Evolutionary conservation across 2,888 invertebrate species (phyloP).

Genomic region (Parascotia fuliginaria): DNA sequence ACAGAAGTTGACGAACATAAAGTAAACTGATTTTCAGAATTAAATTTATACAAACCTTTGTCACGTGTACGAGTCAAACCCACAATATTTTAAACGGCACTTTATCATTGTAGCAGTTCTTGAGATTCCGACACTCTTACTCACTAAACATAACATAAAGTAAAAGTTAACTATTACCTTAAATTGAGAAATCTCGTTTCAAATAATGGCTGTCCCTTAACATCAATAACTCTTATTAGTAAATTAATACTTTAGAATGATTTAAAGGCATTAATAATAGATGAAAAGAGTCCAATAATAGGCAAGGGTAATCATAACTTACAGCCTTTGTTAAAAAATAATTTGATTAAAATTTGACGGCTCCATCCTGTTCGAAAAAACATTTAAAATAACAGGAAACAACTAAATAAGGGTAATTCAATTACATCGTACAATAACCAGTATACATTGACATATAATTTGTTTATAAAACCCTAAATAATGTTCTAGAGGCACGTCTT

Average conservation of each 20-base stretch:
- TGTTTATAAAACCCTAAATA: background rate
- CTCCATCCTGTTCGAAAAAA: slow-evolving; percentile 68
- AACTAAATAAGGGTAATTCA: slow-evolving; percentile 68
- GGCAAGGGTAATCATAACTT: slow-evolving; percentile 68
- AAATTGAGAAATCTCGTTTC: no score
- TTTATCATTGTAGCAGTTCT: no score
- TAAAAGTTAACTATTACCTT: no score
- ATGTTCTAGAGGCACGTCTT: background rate
- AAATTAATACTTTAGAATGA: slow-evolving; percentile 22
- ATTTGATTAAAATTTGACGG: slow-evolving; percentile 82
- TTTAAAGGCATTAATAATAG: slow-evolving; percentile 29
- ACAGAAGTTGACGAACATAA: no score
- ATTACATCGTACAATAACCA: slow-evolving; percentile 61
- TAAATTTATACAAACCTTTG: no score
- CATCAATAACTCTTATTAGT: slow-evolving; percentile 21
- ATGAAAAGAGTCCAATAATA: slow-evolving; percentile 34
- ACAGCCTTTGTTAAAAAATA: slow-evolving; percentile 59
- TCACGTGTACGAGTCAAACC: no score
- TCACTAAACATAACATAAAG: no score
- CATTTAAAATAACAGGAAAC: slow-evolving; percentile 65
- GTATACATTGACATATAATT: slow-evolving; percentile 39
- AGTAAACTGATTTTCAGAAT: no score
- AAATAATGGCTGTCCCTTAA: no score
- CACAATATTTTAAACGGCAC: no score
- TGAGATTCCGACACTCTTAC: no score